Base-by-base conservation (phyloP, 2,888 invertebrate genomes). In the Sipha maydis region DNA sequence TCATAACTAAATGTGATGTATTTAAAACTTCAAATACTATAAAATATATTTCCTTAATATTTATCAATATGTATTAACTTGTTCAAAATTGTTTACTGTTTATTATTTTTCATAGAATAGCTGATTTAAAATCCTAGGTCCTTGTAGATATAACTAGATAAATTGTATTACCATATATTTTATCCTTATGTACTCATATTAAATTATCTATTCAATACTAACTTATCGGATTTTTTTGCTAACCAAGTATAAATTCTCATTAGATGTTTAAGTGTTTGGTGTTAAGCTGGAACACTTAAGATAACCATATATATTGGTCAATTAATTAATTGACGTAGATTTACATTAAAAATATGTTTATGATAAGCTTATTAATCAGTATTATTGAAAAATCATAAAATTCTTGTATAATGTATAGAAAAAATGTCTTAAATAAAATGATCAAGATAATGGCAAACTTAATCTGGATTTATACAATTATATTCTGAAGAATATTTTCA, bases 211-310 rank as follows among this genome's bases (percentile, higher is more conserved):
- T 48, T n/a, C 2, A 71, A 71, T 71, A 79, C 56, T 61, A 71
- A 71, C 19, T 82, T 31, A 69, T 82, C 41, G 69, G 28, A 82
- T 82, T 9, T 82, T 69, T 31, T 11, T 31, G 69, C 71, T 71
- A 48, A 28, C 48, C 31, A 25, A 80, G 67, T 28, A 14, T 34
- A 28, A 80, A 41, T 31, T 82, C 21, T 4, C 17, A 61, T 80
- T 80, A 67, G 19, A 28, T 21, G 54, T 38, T 80, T n/a, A 71
- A 82, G 82, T 82, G 69, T 71, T 82, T 79, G 34, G 48, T 48
- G 25, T 25, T 82, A 82, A 82, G 69, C 82, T 82, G 48, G 82
- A 82, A 82, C 48, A 71, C 82, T 82, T 48, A 11, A 82, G 80
- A 80, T 82, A 82, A 82, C 28, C 19, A 4, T 41, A 82, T 69